These are phyloP conservation scores for Cyphomyrus plagiostoma DNA, from an alignment of 2,113 vertebrate species.

Conservation along the genomic window DNA sequence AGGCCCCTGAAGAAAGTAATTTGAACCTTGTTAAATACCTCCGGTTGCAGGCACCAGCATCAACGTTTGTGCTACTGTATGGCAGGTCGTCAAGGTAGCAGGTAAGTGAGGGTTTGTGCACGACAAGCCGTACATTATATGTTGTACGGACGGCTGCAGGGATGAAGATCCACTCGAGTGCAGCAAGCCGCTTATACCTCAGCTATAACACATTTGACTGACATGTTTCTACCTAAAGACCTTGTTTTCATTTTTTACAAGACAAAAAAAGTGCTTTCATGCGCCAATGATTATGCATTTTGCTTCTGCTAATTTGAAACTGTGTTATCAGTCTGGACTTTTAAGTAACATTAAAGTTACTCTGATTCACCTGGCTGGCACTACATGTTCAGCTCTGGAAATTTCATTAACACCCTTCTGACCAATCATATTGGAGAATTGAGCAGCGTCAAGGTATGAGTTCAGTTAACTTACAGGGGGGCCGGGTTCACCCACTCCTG, in stretches of 20 bases:
- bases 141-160: not conserved
- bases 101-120: not conserved
- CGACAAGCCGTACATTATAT: not conserved
- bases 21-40: too few relatives aligned
- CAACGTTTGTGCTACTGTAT: not conserved
- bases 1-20: slow-evolving; percentile 64
- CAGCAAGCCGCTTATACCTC: not conserved
- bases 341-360: not conserved
- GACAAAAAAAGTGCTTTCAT: not conserved
- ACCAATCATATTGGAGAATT: not conserved
- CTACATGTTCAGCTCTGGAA: not conserved
- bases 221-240: not conserved
- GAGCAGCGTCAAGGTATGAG: not conserved
- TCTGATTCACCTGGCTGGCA: not conserved
- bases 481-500: slow-evolving; percentile 75
- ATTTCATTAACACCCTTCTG: not conserved
- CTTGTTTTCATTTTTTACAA: not conserved
- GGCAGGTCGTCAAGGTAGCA: not conserved
- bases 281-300: not conserved
- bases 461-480: slow-evolving; percentile 61
- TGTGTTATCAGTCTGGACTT: not conserved
- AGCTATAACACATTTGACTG: not conserved
- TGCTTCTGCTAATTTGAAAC: not conserved
- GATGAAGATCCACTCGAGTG: not conserved
- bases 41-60: not conserved